Evolutionary conservation across 23 tunicate genomes (phyloP).

Genomic region (Phallusia fumigata): DNA sequence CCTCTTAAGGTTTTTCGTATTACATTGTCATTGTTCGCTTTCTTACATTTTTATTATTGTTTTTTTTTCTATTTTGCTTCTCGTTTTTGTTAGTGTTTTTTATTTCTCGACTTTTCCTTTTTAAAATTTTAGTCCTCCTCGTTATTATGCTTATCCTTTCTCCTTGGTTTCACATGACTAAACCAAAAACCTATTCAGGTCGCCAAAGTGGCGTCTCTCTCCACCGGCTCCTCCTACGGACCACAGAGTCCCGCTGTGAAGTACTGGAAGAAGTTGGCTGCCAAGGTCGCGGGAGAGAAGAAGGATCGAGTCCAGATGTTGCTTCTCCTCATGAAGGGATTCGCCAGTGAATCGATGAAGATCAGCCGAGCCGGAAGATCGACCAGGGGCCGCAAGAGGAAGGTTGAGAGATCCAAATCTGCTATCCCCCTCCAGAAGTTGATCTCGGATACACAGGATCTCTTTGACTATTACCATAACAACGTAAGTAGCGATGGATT

Average conservation of each 20-base stretch:
- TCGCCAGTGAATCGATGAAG: slow-evolving; percentile 9
- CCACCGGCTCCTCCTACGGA: neutral
- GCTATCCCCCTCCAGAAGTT: slow-evolving; percentile 10
- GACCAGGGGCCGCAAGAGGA: slow-evolving; percentile 15
- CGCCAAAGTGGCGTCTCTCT: neutral
- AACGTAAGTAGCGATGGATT: slow-evolving; percentile 30
- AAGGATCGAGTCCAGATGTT: slow-evolving; percentile 22
- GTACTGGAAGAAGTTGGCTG: slow-evolving; percentile 36
- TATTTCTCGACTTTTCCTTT: too few species aligned
- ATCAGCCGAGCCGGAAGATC: slow-evolving; percentile 2
- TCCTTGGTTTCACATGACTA: too few species aligned
- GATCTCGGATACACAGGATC: slow-evolving; percentile 29
- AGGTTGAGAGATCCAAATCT: slow-evolving; percentile 14
- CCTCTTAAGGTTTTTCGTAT: too few species aligned
- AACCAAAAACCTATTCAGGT: neutral
- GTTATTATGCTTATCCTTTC: too few species aligned
- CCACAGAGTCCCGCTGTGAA: neutral
- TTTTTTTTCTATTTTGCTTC: too few species aligned
- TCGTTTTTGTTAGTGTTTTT: too few species aligned
- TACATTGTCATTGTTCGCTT: too few species aligned
- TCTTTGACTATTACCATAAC: slow-evolving; percentile 23
- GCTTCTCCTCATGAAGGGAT: slow-evolving; percentile 9
- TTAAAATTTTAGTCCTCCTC: too few species aligned
- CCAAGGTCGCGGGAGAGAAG: slow-evolving; percentile 28
- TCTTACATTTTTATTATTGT: too few species aligned